Evolutionary conservation across 1,140 invertebrate genomes (phyloP).

Genomic region (Frieseomelitta varia): DNA sequence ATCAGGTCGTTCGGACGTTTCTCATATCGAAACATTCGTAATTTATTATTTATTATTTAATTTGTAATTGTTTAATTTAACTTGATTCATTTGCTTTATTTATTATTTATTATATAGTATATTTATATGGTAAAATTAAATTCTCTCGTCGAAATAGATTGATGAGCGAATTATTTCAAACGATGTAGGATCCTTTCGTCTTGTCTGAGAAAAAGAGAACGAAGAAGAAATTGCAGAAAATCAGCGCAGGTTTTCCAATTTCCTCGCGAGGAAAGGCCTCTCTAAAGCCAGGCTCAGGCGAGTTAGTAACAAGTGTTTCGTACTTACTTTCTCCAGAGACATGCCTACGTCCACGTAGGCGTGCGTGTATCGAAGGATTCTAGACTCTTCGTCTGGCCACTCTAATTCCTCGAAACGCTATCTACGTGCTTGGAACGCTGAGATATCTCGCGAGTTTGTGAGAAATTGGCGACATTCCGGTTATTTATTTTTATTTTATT

Average conservation of each 20-base stretch:
- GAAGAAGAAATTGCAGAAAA: not conserved
- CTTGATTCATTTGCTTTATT: too few relatives aligned
- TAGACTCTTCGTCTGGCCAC: slow-evolving; percentile 16
- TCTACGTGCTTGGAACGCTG: not conserved
- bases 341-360: slow-evolving; percentile 54
- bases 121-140: too few relatives aligned
- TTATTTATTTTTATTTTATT: too few relatives aligned
- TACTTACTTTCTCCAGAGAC: slow-evolving; percentile 67
- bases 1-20: too few relatives aligned
- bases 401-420: not conserved
- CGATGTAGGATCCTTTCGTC: too few relatives aligned
- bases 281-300: slow-evolving; percentile 10
- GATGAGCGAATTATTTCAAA: too few relatives aligned
- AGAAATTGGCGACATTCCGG: not conserved
- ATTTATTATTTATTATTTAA: too few relatives aligned
- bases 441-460: not conserved
- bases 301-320: slow-evolving; percentile 39
- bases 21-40: not conserved
- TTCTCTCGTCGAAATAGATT: too few relatives aligned
- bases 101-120: too few relatives aligned
- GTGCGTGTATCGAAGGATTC: slow-evolving; percentile 33
- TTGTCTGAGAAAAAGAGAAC: not conserved
- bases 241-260: slow-evolving; percentile 18
- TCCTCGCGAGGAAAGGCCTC: slow-evolving; percentile 11
- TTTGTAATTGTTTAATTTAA: too few relatives aligned